Percentiles rank a stretch among this genome's conserved stretches.
These are phyloP conservation scores for Cheilosia pagana DNA, from an alignment of 2,888 invertebrate genomes.

Conservation along the genomic window DNA sequence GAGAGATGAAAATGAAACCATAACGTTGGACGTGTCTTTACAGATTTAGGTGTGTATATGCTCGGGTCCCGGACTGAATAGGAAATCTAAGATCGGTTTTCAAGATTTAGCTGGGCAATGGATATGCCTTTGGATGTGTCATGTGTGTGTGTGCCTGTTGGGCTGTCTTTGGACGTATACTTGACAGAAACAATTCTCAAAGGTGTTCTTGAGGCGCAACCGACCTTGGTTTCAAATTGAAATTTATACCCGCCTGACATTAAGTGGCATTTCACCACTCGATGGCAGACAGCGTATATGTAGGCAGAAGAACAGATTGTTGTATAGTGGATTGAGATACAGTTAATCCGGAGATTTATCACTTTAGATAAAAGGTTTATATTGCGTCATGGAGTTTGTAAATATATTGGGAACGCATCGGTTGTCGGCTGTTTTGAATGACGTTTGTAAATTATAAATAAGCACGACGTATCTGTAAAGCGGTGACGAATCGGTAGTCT, in stretches of 20 bases:
- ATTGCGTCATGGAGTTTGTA: not conserved
- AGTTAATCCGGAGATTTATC: constrained; percentile 52
- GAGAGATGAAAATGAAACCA: constrained; percentile 71
- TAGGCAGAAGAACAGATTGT: constrained; percentile 44
- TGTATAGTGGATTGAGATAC: constrained; percentile 42
- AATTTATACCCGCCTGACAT: constrained; percentile 56
- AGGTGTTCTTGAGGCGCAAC: constrained; percentile 60
- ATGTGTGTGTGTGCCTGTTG: constrained; percentile 9
- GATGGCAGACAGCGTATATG: constrained; percentile 41
- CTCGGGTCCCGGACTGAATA: constrained; percentile 48
- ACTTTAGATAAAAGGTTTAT: constrained; percentile 20
- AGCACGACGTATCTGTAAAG: no score
- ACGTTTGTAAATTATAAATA: no score
- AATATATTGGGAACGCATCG: no score
- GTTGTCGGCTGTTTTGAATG: no score
- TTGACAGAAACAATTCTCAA: constrained; percentile 56
- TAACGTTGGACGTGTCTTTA: constrained; percentile 25
- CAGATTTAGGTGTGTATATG: constrained; percentile 42
- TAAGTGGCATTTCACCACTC: constrained; percentile 52
- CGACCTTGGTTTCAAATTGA: constrained; percentile 70
- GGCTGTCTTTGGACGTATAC: constrained; percentile 8
- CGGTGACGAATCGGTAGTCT: no score
- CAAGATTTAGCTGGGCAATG: constrained; percentile 57
- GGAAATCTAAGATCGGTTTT: constrained; percentile 73
- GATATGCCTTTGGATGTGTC: constrained; percentile 6